Evolutionary conservation across 2,113 vertebrate species (phyloP).

Genomic region (Benitochromis conjunctus): DNA sequence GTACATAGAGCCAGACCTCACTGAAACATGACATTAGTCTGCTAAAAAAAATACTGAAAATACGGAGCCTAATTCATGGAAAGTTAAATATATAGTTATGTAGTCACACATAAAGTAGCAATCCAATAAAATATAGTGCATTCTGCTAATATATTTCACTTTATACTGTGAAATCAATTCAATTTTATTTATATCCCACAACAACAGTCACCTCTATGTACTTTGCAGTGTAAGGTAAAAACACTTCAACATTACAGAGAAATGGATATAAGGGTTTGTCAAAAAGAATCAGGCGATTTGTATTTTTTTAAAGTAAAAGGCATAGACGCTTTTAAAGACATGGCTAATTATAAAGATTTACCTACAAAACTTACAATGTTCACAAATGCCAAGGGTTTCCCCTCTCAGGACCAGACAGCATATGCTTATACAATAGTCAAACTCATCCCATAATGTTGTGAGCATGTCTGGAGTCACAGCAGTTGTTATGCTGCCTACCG

Average conservation of each 20-base stretch:
- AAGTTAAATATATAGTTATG: not conserved
- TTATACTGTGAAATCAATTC: not conserved
- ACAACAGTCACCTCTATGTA: not conserved
- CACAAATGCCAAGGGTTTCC: not conserved
- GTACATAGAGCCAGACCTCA: not conserved
- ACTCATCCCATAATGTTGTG: not conserved
- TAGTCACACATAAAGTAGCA: not conserved
- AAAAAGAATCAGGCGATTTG: not conserved
- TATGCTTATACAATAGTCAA: not conserved
- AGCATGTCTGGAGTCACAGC: not conserved
- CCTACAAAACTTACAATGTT: not conserved
- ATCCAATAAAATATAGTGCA: not conserved
- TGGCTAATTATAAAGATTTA: not conserved
- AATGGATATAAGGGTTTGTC: not conserved
- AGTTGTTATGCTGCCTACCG: not conserved
- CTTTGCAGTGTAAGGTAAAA: not conserved
- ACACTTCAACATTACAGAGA: not conserved
- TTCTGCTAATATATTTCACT: not conserved
- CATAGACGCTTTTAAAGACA: not conserved
- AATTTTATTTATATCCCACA: not conserved
- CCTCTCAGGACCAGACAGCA: not conserved
- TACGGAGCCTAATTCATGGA: not conserved
- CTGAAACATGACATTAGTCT: not conserved
- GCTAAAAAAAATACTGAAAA: not conserved
- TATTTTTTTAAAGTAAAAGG: not conserved